Base-by-base conservation (phyloP, 2,113 vertebrate species). In the Anguilla rostrata region DNA sequence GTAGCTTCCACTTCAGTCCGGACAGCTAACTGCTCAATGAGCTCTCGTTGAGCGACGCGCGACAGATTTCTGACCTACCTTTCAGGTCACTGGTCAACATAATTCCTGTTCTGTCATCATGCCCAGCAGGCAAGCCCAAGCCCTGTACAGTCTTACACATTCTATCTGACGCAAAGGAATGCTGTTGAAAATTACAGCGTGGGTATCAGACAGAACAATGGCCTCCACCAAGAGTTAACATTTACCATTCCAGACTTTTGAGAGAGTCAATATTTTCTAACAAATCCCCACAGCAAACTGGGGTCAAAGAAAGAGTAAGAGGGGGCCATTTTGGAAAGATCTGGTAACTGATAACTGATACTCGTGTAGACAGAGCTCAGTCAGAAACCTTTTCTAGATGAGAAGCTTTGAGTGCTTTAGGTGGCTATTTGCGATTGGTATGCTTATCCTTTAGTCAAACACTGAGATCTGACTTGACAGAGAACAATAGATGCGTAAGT, bases 381-480 rank as follows among this genome's bases (percentile, higher is more conserved):
- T 78, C 1, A 26, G 43, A 34, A 3, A 49, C 49, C 41, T 22
- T 43, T 56, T 86, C 83, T 60, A 84, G 79, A 78, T 82, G 34
- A 53, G 39, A 71, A 29, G 83, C 60, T 89, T 86, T 88, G 83
- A 82, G 81, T 39, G 57, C 49, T 84, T 84, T 78, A 89, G 57
- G 57, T 60, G 82, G 43, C n/a, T 46, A 83, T 83, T 82, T 84
- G 39, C 83, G 63, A 60, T 39, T 26, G 16, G 43, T 26, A 39
- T 60, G 80, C 78, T 82, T 12, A 2, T 81, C 82, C 63, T 83
- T 66, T 82, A 86, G 86, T 91, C 82, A 87, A 85, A 89, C 6
- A 22, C 86, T 83, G 71, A 83, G 80, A 88, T 87, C 86, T 40
- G 78, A 83, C 49, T 86, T 86, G 83, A 56, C 78, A 49, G 84